Percentiles rank a stretch among this genome's conserved stretches.
phyloP scores from a whole-genome alignment of 2,113 vertebrate genomes.

The Ibidorhyncha struthersii region DNA sequence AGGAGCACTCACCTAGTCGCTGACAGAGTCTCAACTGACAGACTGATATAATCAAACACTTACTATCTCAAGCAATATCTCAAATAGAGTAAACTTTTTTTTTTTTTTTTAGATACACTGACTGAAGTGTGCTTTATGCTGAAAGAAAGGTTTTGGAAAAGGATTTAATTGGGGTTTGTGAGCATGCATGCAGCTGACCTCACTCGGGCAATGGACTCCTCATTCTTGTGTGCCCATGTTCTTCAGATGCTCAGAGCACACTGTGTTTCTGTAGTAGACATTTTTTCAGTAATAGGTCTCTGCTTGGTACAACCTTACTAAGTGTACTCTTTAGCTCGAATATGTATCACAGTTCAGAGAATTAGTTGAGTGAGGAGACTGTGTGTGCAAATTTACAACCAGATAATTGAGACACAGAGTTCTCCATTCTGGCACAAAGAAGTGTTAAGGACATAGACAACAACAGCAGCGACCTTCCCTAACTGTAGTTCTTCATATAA shows the following conservation, averaged over 20 bases:
- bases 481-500: not conserved
- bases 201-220: not conserved
- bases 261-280: not conserved
- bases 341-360: not conserved
- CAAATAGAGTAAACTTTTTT: not conserved
- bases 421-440: not conserved
- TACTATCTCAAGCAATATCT: not conserved
- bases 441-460: not conserved
- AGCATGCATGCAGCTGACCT: not conserved
- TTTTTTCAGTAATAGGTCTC: not conserved
- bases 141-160: not conserved
- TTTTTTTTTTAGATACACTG: not conserved
- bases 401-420: not conserved
- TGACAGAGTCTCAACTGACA: not conserved
- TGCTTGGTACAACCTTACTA: not conserved
- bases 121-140: not conserved
- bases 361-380: not conserved
- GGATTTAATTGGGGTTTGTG: not conserved
- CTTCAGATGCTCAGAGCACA: not conserved
- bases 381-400: not conserved
- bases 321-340: slow-evolving; percentile 37
- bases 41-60: not conserved
- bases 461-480: not conserved
- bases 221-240: not conserved
- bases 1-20: not conserved